Evolutionary conservation across 2,888 invertebrate genomes (phyloP).

Genomic region (Drosophila kokeensis): DNA sequence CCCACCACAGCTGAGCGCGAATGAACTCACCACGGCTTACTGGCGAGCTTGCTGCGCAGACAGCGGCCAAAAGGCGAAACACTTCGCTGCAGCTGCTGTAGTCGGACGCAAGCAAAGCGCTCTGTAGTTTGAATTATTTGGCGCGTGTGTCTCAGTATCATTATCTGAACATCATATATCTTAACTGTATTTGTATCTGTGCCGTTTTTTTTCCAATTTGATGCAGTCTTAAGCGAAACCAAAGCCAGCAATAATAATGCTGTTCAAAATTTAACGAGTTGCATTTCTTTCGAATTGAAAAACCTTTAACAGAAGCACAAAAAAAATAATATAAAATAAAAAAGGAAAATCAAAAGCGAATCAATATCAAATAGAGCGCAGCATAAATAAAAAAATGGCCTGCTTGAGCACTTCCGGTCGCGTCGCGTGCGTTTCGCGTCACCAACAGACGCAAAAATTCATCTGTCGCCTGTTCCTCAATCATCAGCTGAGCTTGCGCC

Average conservation of each 20-base stretch:
- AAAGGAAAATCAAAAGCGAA: conserved; percentile 1
- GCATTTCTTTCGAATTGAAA: conserved; percentile 14
- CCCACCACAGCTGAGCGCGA: conserved; percentile 16
- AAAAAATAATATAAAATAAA: not conserved
- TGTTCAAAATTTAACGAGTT: conserved; percentile 25
- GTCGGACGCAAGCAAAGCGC: conserved; percentile 80
- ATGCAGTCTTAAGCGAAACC: conserved; percentile 2
- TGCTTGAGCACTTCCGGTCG: conserved; percentile 84
- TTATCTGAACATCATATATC: not conserved
- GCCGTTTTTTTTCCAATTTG: conserved; percentile 8
- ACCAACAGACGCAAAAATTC: conserved; percentile 79
- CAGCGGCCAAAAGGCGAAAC: conserved; percentile 60
- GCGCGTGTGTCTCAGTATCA: conserved; percentile 28
- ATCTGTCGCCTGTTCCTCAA: conserved; percentile 78
- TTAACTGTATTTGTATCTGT: conserved; percentile 8
- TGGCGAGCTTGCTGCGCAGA: conserved; percentile 49
- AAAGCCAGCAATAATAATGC: conserved; percentile 39
- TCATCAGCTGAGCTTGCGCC: conserved; percentile 49
- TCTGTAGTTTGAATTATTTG: conserved; percentile 26
- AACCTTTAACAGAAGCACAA: not conserved
- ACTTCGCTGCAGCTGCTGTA: conserved; percentile 82
- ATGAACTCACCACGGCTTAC: conserved; percentile 60
- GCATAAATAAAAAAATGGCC: conserved; percentile 71
- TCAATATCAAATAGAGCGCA: conserved; percentile 22
- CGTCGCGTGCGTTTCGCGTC: conserved; percentile 77